A percentile compares a stretch with the other conserved stretches of the same genome.
Evolutionary conservation across 2,113 vertebrate genomes (phyloP).

Genomic region (Osmerus mordax): DNA sequence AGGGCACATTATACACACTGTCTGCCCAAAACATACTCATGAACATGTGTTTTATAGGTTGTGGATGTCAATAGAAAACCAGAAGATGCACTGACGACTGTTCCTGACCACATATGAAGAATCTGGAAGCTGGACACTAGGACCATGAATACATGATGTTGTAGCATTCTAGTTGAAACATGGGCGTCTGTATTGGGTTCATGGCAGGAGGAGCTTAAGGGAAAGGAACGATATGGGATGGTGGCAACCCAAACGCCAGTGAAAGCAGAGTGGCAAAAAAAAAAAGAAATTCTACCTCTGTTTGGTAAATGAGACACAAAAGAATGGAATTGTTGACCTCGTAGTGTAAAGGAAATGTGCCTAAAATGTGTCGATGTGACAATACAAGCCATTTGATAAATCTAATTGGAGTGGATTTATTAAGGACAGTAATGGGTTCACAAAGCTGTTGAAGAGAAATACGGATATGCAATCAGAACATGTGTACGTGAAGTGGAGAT

Average conservation of each 20-base stretch:
- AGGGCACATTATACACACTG: too few species aligned
- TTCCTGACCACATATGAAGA: slow-evolving; percentile 64
- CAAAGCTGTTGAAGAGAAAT: not conserved
- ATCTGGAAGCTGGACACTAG: not conserved
- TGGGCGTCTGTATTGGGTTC: not conserved
- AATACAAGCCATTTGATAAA: not conserved
- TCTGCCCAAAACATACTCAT: not conserved
- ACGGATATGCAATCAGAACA: not conserved
- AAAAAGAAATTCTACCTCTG: not conserved
- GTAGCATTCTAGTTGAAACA: slow-evolving; percentile 3
- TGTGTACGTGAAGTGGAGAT: too few species aligned
- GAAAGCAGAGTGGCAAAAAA: not conserved
- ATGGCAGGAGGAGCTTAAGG: not conserved
- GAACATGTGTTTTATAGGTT: slow-evolving; percentile 57
- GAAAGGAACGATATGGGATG: not conserved
- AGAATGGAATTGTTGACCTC: not conserved
- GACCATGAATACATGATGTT: not conserved
- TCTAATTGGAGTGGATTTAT: not conserved
- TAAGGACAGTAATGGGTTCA: not conserved
- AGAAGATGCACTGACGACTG: slow-evolving; percentile 76
- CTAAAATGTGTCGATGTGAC: not conserved
- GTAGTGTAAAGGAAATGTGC: not conserved
- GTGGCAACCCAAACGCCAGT: not conserved
- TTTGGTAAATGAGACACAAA: not conserved
- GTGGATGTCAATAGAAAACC: slow-evolving; percentile 73